phyloP scores from a whole-genome alignment of 2,888 invertebrate genomes.

The Aricia artaxerxes region DNA sequence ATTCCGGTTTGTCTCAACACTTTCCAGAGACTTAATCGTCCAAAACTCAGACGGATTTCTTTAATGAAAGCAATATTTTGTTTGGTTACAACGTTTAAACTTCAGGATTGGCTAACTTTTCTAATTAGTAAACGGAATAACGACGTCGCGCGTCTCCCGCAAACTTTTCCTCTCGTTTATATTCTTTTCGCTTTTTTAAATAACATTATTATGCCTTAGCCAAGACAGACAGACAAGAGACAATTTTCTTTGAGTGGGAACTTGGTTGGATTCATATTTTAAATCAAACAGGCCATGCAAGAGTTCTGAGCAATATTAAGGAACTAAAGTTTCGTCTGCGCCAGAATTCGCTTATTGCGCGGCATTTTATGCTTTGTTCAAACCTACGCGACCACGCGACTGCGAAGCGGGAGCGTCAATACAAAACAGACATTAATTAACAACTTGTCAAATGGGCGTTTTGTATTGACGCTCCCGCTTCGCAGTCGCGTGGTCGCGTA shows the following conservation, averaged over 20 bases:
- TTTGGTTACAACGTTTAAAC: conserved; percentile 25
- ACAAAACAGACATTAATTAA: too few relatives aligned
- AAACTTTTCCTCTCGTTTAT: conserved; percentile 1
- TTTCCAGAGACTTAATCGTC: neutral
- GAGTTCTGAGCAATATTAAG: too few relatives aligned
- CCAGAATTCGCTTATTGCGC: too few relatives aligned
- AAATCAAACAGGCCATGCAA: neutral
- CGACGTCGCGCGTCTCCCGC: neutral
- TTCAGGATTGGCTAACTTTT: conserved; percentile 27
- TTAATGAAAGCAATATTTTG: conserved; percentile 13
- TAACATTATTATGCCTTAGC: neutral
- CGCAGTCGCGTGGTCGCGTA: too few relatives aligned
- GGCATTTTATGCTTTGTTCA: too few relatives aligned
- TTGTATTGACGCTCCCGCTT: too few relatives aligned
- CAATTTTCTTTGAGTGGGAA: neutral
- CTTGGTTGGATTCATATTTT: neutral
- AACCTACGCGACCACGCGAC: too few relatives aligned
- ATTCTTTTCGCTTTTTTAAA: conserved; percentile 4
- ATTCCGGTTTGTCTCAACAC: neutral
- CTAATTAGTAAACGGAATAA: conserved; percentile 16
- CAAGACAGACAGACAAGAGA: neutral
- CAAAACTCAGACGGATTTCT: neutral
- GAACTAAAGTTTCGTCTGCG: too few relatives aligned
- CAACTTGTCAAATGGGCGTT: too few relatives aligned
- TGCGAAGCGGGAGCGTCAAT: too few relatives aligned